Evolutionary conservation across 2,797 vertebrate species (phyloP).

Genomic region (Clarias pachynema): DNA sequence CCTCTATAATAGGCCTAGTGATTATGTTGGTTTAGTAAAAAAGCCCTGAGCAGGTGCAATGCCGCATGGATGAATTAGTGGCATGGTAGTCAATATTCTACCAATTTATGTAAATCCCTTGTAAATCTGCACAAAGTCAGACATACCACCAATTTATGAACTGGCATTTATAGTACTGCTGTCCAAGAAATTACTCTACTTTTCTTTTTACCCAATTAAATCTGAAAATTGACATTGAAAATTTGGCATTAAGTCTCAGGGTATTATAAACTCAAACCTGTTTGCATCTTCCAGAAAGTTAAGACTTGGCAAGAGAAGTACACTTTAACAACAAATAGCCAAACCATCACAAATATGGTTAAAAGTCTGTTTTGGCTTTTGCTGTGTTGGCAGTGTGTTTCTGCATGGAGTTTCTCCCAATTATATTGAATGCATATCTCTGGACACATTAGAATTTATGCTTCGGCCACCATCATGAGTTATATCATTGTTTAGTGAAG

Average conservation of each 20-base stretch:
- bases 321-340: neutral
- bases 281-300: neutral
- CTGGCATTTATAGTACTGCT: neutral
- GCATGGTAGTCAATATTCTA: neutral
- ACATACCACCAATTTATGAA: neutral
- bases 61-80: slow-evolving; percentile 14
- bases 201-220: neutral
- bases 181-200: neutral
- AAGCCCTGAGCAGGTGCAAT: slow-evolving; percentile 34
- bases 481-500: too few relatives aligned
- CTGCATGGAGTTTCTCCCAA: too few relatives aligned
- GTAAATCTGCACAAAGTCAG: neutral
- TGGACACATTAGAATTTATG: too few relatives aligned
- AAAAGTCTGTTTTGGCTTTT: neutral
- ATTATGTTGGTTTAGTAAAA: slow-evolving; percentile 3
- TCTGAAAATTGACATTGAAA: neutral
- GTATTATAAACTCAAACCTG: neutral
- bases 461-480: too few relatives aligned
- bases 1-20: slow-evolving; percentile 5
- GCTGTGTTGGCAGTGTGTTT: too few relatives aligned
- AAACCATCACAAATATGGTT: neutral
- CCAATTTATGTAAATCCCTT: neutral
- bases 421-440: too few relatives aligned
- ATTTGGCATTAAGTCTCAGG: neutral
- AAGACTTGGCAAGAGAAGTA: neutral